Conservation (phyloP, 2,797 vertebrate species). For the Helostoma temminkii region DNA sequence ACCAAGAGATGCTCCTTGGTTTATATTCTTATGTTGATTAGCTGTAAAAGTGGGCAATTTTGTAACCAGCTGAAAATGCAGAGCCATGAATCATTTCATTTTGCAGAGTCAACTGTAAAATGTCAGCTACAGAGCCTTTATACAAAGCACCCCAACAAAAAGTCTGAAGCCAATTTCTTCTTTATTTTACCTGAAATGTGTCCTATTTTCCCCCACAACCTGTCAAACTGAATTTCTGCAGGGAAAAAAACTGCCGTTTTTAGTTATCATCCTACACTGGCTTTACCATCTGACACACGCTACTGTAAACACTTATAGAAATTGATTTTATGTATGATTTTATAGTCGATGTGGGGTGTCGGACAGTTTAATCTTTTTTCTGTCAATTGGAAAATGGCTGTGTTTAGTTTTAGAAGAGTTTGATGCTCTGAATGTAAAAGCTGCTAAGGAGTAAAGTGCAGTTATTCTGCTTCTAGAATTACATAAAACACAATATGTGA, state of each 20-base stretch:
- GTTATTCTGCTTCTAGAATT: conserved; percentile 17
- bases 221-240: conserved; percentile 32
- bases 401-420: conserved; percentile 29
- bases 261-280: conserved; percentile 33
- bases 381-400: conserved; percentile 18
- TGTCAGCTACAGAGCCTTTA: background rate
- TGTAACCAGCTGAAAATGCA: conserved; percentile 5
- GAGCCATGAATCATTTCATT: background rate
- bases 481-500: conserved; percentile 9
- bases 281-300: conserved; percentile 20
- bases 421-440: conserved; percentile 20
- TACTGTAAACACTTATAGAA: conserved; percentile 36
- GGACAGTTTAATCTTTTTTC: conserved; percentile 21
- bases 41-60: background rate
- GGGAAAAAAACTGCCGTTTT: conserved; percentile 1
- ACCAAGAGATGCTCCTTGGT: background rate
- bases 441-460: conserved; percentile 21
- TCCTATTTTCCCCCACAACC: conserved; percentile 6
- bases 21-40: background rate
- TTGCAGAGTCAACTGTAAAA: conserved; percentile 1
- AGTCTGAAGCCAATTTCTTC: conserved; percentile 17
- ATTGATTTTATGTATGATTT: conserved; percentile 37
- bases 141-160: conserved; percentile 2
- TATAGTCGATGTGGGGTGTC: conserved; percentile 17
- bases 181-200: conserved; percentile 35